Conservation (phyloP, 2,797 vertebrate genomes). For the Myotis vivesi region DNA sequence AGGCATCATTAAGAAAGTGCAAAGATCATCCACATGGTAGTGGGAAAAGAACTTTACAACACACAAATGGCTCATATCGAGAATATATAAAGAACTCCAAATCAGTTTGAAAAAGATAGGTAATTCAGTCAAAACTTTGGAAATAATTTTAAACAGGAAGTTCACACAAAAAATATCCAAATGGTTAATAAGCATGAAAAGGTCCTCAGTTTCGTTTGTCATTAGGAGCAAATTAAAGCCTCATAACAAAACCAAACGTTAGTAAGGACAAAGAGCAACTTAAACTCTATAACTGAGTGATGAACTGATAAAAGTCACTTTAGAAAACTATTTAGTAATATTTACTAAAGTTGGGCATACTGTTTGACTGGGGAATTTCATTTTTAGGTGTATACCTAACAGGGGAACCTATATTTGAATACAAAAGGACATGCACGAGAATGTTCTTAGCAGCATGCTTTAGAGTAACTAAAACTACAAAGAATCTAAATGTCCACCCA, state of each 20-base stretch:
- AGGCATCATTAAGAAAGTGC: neutral
- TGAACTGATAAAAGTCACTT: neutral
- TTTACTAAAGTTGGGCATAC: neutral
- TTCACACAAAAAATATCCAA: neutral
- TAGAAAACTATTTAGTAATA: neutral
- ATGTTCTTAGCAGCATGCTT: neutral
- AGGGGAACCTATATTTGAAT: neutral
- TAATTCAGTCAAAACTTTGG: neutral
- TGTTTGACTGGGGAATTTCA: neutral
- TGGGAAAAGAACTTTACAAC: neutral
- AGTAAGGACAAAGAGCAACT: neutral
- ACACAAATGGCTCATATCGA: neutral
- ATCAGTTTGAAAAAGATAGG: neutral
- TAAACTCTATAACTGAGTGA: neutral
- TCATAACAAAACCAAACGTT: neutral
- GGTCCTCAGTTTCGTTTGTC: neutral
- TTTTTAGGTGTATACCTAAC: neutral
- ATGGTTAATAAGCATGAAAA: neutral
- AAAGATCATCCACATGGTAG: neutral
- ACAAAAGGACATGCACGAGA: neutral
- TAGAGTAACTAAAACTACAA: neutral
- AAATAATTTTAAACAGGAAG: neutral
- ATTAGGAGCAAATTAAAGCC: neutral
- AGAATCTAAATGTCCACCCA: neutral
- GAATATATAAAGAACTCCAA: neutral